phyloP scores from a whole-genome alignment of 2,113 vertebrate species.

The Spilogale gracilis region DNA sequence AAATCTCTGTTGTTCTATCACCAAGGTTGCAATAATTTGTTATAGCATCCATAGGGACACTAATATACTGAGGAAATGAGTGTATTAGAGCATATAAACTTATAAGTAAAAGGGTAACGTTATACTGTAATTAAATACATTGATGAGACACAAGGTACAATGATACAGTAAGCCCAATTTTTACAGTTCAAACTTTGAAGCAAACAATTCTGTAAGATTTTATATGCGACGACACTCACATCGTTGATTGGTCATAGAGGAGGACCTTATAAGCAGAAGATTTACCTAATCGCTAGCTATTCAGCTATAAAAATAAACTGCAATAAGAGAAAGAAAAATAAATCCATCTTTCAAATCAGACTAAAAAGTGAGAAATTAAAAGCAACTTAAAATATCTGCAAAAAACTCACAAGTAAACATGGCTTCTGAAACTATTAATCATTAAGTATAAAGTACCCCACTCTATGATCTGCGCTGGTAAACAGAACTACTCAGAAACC shows the following conservation, averaged over 20 bases:
- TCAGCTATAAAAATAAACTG: not conserved
- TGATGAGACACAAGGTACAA: constrained; percentile 14
- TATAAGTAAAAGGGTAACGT: constrained; percentile 33
- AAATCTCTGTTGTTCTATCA: not conserved
- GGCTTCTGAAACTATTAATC: constrained; percentile 1
- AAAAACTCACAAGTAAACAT: not conserved
- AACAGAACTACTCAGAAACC: not conserved
- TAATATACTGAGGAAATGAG: not conserved
- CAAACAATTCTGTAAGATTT: constrained; percentile 10
- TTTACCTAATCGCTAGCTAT: constrained; percentile 19
- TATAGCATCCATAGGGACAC: not conserved
- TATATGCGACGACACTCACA: not conserved
- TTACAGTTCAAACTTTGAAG: constrained; percentile 11
- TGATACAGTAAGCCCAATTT: not conserved
- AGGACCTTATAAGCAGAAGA: not conserved
- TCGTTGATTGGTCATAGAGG: not conserved
- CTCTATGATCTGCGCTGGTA: not conserved
- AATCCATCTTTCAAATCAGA: constrained; percentile 8
- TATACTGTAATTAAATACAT: constrained; percentile 31
- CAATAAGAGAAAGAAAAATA: constrained; percentile 33
- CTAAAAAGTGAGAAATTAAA: constrained; percentile 30
- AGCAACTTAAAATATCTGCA: not conserved
- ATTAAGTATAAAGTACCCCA: not conserved
- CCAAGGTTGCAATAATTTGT: not conserved
- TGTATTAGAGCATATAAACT: not conserved